Evolutionary conservation across 2,113 vertebrate species (phyloP).

Genomic region (Hemiscyllium ocellatum): DNA sequence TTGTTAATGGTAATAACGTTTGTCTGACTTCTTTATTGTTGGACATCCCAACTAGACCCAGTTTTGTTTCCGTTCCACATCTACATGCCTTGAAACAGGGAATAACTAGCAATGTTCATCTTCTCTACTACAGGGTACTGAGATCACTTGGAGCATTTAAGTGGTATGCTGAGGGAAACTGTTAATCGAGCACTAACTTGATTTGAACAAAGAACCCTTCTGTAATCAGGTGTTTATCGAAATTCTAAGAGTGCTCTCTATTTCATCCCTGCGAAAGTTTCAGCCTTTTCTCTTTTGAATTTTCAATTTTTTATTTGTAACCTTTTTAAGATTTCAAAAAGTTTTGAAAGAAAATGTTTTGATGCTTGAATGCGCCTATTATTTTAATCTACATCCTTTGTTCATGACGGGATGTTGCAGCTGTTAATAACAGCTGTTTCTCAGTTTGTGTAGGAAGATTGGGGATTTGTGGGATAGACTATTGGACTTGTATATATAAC

Average conservation of each 20-base stretch:
- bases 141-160: neutral
- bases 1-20: neutral
- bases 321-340: neutral
- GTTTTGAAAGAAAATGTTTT: neutral
- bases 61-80: neutral
- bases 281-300: neutral
- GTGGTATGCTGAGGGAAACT: neutral
- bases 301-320: neutral
- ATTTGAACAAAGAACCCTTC: neutral
- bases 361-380: neutral
- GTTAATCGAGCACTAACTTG: neutral
- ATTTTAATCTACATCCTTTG: neutral
- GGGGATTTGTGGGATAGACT: neutral
- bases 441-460: neutral
- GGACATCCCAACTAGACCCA: neutral
- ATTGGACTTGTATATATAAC: neutral
- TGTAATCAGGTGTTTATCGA: neutral
- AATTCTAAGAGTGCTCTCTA: neutral
- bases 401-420: neutral
- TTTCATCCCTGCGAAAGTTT: neutral
- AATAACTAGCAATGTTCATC: neutral
- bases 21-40: neutral
- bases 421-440: constrained; percentile 17
- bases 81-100: neutral
- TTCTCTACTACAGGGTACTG: neutral